Base-by-base conservation (phyloP, 2,888 invertebrate genomes). In the Antheraea assamensis region DNA sequence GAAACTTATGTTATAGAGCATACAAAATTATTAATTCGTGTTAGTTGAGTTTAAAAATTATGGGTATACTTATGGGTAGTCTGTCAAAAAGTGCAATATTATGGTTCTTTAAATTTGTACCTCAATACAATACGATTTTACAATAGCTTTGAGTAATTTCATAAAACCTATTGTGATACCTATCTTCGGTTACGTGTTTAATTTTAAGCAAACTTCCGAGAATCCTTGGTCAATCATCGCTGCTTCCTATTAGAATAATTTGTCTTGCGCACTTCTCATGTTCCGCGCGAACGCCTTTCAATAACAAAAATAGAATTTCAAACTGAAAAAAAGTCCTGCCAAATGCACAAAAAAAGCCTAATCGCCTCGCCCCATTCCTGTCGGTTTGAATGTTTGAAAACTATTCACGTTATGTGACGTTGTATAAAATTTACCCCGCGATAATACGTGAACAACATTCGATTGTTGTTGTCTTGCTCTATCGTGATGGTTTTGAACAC, bases 351-450 rank as follows among this genome's bases (percentile, higher is more conserved):
- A 93, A 92, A 91, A 68, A 91, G 88, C 80, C 82, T 84, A 85
- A 87, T 90, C 88, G 87, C 85, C 88, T 90, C 88, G 87, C 85
- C 88, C 88, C 90, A 87, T 90, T 92, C 90, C 91, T 89, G 84
- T 92, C 90, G 87, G 88, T 88, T 90, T 90, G 89, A 64, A 91
- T 87, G 90, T 87, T 88, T 83, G 84, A 86, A 88, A 90, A 91
- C 91, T 92, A 92, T 92, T 92, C 90, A 90, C 88, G 88, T 90
- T 89, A 90, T 89, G 92, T 92, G 90, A 90, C 88, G 88, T 90
- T 89, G 90, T 86, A 88, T 90, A 87, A 90, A 90, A 85, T 90
- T 92, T 92, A 90, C 92, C 93, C 93, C 92, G 90, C 91, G 93
- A 94, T 93, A 92, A 94, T 88, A 87, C 85, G 85, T 84, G 84